A percentile compares a stretch with the other conserved stretches of the same genome.
phyloP scores from a whole-genome alignment of 1,140 invertebrate species.

The Atta colombica region DNA sequence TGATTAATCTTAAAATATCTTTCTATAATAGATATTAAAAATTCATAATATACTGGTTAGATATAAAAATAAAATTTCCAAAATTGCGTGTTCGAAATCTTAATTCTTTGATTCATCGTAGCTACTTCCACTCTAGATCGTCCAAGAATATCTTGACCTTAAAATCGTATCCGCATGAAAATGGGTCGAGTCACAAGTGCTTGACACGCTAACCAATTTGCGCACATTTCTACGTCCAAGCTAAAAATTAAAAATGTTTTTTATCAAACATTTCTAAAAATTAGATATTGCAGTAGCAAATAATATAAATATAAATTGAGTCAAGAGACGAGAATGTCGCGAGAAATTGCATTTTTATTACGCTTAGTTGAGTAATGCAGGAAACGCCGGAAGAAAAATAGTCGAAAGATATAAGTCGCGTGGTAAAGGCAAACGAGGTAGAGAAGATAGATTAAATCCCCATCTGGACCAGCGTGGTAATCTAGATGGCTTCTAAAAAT shows the following conservation, averaged over 20 bases:
- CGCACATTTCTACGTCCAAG: background rate
- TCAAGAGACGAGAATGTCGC: background rate
- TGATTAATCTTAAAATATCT: background rate
- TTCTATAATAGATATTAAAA: background rate
- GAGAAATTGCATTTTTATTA: conserved; percentile 41
- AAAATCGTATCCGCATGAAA: conserved; percentile 30
- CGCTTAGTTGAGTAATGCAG: background rate
- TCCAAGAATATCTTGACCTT: conserved; percentile 57
- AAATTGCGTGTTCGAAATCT: background rate
- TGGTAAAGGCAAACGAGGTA: background rate
- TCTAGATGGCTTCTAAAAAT: conserved; percentile 85
- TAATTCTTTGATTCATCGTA: background rate
- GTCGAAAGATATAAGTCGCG: background rate
- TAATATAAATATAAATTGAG: background rate
- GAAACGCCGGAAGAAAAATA: conserved; percentile 8
- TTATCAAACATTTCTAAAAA: background rate
- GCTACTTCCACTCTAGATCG: background rate
- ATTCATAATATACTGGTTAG: background rate
- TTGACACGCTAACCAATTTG: conserved; percentile 44
- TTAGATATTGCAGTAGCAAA: background rate
- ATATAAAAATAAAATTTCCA: background rate
- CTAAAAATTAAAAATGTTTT: background rate
- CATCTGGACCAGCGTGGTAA: conserved; percentile 70
- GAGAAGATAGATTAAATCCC: conserved; percentile 48
- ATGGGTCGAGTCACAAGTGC: background rate